phyloP scores from a whole-genome alignment of 2,113 vertebrate genomes.

The Pristiophorus japonicus region DNA sequence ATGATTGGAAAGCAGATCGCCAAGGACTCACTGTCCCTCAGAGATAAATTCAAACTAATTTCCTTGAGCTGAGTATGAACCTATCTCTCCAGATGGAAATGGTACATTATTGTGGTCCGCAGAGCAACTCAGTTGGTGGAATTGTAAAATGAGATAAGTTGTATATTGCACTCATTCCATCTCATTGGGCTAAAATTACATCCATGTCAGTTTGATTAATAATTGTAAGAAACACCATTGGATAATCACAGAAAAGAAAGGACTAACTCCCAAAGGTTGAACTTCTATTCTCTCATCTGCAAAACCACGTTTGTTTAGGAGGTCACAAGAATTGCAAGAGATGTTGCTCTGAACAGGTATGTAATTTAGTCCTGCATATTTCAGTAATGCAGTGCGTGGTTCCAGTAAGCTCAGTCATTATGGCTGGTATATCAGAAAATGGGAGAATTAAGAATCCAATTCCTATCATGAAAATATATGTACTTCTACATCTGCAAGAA shows the following conservation, averaged over 20 bases:
- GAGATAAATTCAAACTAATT: slow-evolving; percentile 13
- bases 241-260: slow-evolving; percentile 6
- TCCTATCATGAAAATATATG: neutral
- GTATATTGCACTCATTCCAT: slow-evolving; percentile 30
- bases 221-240: neutral
- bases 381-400: neutral
- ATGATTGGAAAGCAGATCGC: neutral
- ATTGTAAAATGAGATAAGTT: neutral
- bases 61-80: neutral
- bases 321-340: neutral
- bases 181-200: neutral
- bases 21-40: neutral
- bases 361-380: neutral
- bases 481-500: neutral
- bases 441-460: neutral
- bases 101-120: neutral
- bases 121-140: neutral
- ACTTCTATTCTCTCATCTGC: neutral
- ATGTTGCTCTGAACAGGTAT: neutral
- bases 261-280: neutral
- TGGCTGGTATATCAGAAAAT: neutral
- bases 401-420: neutral
- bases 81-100: neutral
- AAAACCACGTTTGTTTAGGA: neutral
- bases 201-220: neutral